Evolutionary conservation across 2,888 invertebrate genomes (phyloP).

Genomic region (Rosalia funebris): DNA sequence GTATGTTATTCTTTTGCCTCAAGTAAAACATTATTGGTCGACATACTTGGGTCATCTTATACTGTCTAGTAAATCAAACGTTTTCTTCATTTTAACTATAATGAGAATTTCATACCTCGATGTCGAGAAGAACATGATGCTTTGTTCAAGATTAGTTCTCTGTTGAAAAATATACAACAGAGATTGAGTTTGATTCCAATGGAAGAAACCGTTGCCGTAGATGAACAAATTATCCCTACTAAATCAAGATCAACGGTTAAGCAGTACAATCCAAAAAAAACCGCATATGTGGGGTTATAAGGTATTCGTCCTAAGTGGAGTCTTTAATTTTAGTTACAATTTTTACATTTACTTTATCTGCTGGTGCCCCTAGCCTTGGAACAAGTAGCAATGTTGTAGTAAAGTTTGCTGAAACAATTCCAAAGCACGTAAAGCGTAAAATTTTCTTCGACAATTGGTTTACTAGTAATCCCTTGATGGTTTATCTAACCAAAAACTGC

Average conservation of each 20-base stretch:
- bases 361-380: background rate
- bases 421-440: constrained; percentile 1
- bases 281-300: constrained; percentile 10
- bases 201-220: constrained; percentile 27
- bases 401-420: background rate
- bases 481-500: background rate
- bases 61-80: constrained; percentile 20
- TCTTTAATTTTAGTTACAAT: background rate
- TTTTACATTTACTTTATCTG: background rate
- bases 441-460: constrained; percentile 1
- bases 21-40: constrained; percentile 23
- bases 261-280: constrained; percentile 17
- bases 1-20: constrained; percentile 20
- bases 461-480: background rate
- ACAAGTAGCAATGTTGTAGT: constrained; percentile 1
- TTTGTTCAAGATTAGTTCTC: constrained; percentile 22
- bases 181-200: constrained; percentile 22
- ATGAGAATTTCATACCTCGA: constrained; percentile 16
- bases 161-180: constrained; percentile 6
- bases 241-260: constrained; percentile 17
- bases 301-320: constrained; percentile 2
- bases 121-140: constrained; percentile 26
- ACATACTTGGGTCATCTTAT: constrained; percentile 11
- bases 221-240: constrained; percentile 28
- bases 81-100: constrained; percentile 27